Percentiles rank a stretch among this genome's conserved stretches.
These are phyloP conservation scores for Pseudoips prasinana DNA, from an alignment of 2,888 invertebrate genomes.

Conservation along the genomic window DNA sequence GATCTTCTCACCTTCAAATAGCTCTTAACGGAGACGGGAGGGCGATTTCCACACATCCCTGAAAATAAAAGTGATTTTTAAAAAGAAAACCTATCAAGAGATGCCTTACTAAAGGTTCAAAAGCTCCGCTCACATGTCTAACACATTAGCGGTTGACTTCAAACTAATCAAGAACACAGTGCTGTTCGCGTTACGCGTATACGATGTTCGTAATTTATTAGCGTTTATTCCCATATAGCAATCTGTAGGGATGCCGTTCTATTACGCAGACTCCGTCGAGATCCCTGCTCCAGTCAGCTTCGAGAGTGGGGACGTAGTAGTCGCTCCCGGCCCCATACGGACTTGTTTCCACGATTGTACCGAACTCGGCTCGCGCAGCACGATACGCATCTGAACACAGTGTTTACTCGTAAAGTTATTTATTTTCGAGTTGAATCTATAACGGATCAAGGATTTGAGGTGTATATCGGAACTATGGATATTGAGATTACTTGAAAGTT, in stretches of 20 bases:
- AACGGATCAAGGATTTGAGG: constrained; percentile 44
- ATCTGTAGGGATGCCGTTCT: constrained; percentile 77
- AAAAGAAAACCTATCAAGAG: too few relatives aligned
- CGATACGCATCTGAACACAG: constrained; percentile 44
- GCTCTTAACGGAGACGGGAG: too few relatives aligned
- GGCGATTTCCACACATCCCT: too few relatives aligned
- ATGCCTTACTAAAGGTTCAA: constrained; percentile 11
- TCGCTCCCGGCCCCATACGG: constrained; percentile 49
- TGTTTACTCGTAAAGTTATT: constrained; percentile 48
- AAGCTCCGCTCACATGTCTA: constrained; percentile 44
- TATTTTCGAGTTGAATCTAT: constrained; percentile 40
- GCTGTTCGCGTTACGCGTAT: constrained; percentile 70
- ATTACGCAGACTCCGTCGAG: constrained; percentile 80
- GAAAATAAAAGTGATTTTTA: too few relatives aligned
- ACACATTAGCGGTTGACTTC: constrained; percentile 73
- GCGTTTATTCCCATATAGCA: constrained; percentile 79
- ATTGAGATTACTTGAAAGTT: constrained; percentile 52
- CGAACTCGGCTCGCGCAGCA: constrained; percentile 43
- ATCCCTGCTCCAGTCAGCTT: constrained; percentile 74
- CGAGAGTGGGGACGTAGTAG: constrained; percentile 62
- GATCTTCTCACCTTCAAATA: too few relatives aligned
- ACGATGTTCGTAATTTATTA: constrained; percentile 79
- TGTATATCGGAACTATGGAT: constrained; percentile 53
- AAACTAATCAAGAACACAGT: constrained; percentile 77
- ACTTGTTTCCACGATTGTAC: constrained; percentile 38